A percentile compares a stretch with the other conserved stretches of the same genome.
Evolutionary conservation across 2,797 vertebrate species (phyloP).

Genomic region (Eremophila alpestris): DNA sequence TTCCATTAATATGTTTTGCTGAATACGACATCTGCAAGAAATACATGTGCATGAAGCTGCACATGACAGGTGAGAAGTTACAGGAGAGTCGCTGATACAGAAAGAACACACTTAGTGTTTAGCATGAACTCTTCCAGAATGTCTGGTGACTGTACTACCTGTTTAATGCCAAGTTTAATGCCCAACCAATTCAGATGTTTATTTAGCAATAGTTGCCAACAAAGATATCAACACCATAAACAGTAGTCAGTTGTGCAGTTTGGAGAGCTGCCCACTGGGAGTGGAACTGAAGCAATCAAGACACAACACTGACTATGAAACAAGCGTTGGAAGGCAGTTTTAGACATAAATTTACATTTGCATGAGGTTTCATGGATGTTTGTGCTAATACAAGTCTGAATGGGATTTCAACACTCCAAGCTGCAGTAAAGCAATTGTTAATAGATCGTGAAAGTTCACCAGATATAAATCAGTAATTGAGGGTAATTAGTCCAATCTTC

Average conservation of each 20-base stretch:
- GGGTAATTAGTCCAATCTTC: not conserved
- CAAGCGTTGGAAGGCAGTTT: not conserved
- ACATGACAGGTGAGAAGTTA: not conserved
- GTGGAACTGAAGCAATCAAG: not conserved
- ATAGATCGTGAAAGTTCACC: not conserved
- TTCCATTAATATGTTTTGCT: not conserved
- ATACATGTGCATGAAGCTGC: not conserved
- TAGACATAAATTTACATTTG: not conserved
- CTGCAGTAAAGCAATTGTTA: not conserved
- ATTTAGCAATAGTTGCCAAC: not conserved
- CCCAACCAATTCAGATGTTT: not conserved
- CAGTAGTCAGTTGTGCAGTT: not conserved
- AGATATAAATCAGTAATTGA: not conserved
- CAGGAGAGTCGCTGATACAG: not conserved
- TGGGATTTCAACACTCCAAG: not conserved
- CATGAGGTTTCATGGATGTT: not conserved
- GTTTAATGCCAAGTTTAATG: not conserved
- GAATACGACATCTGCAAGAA: not conserved
- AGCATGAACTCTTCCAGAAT: not conserved
- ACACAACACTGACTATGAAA: not conserved
- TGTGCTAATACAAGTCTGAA: not conserved
- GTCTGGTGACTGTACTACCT: not conserved
- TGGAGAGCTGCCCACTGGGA: not conserved
- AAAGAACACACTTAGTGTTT: not conserved
- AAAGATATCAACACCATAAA: not conserved